Evolutionary conservation across 2,113 vertebrate genomes (phyloP), one percentile per base, ranked within the genome.

Genomic region (Megaceryle maxima): DNA sequence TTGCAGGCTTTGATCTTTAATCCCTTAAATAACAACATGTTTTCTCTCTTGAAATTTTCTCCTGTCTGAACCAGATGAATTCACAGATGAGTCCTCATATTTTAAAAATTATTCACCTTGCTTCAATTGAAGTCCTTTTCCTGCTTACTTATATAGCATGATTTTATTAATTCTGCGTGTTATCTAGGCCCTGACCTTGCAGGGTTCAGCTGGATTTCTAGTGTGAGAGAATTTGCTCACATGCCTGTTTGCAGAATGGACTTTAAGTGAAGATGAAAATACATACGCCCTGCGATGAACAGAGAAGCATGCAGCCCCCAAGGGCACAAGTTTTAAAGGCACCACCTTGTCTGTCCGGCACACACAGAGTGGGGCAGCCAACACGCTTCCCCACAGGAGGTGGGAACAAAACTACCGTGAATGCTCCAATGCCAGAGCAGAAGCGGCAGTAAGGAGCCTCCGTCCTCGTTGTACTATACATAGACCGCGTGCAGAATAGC

Each of bases 11-110:
- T 94, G 75, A 88, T 91, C 90, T 94, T 83, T 89, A 95, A 87
- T 84, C 74, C 35, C 62, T 92, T 91, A 89, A 96, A 95, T 39
- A 62, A 69, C 77, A 92, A 62, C 24, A 53, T 76, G 56, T 94
- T 90, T 73, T 22, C 73, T 76, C n/a, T 88, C 57, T 88, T 81
- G 85, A 86, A 87, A 74, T 31, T 60, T 87, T 51, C 66, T 77
- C 56, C 50, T 88, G 70, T 88, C 80, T 3, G 9, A 82, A 96
- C 10, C 21, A 59, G 16, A 51, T 13, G 20, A 86, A 91, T 85
- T 89, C 66, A 55, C 46, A 76, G 53, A 44, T 0, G 0, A 81
- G 63, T 76, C 50, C 33, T 74, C 50, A 26, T 62, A 82, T 91
- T 89, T 80, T 79, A 84, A 79, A 79, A 73, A 28, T 0, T 1